A percentile compares a stretch with the other conserved stretches of the same genome.
Evolutionary conservation across 1,140 invertebrate genomes (phyloP).

Genomic region (Galleria mellonella): DNA sequence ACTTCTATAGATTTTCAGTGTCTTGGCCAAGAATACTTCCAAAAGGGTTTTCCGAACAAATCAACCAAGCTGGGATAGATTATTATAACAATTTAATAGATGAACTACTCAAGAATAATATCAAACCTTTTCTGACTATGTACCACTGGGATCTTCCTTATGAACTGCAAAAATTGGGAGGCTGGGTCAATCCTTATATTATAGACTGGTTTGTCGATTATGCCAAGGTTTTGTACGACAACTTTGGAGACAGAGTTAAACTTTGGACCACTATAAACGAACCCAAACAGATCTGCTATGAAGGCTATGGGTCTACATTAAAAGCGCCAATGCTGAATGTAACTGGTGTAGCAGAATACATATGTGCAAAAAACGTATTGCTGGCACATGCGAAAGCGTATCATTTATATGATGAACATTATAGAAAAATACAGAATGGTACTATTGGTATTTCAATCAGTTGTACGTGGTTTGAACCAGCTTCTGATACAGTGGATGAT

Average conservation of each 20-base stretch:
- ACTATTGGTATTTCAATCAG: conserved; percentile 18
- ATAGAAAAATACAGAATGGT: conserved; percentile 71
- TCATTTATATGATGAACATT: conserved; percentile 77
- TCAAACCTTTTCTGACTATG: conserved; percentile 76
- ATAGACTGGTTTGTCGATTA: conserved; percentile 76
- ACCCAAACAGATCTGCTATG: conserved; percentile 74
- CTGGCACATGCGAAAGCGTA: conserved; percentile 76
- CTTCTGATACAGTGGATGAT: conserved; percentile 64
- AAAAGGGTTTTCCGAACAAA: conserved; percentile 55
- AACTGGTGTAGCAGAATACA: conserved; percentile 68
- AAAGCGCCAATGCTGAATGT: conserved; percentile 70
- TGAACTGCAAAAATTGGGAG: conserved; percentile 74
- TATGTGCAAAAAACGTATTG: conserved; percentile 75
- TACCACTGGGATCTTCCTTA: conserved; percentile 80
- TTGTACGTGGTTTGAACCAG: conserved; percentile 39
- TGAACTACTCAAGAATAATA: conserved; percentile 68
- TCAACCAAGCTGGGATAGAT: conserved; percentile 75
- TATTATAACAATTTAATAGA: conserved; percentile 78
- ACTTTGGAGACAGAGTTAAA: conserved; percentile 75
- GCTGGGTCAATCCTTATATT: conserved; percentile 76
- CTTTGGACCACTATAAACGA: conserved; percentile 81
- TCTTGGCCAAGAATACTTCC: conserved; percentile 12
- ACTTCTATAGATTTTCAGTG: conserved; percentile 15
- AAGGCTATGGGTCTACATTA: conserved; percentile 71
- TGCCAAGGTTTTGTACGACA: conserved; percentile 70